A percentile compares a stretch with the other conserved stretches of the same genome.
Evolutionary conservation across 2,888 invertebrate species (phyloP).

Genomic region (Sthenelais limicola): DNA sequence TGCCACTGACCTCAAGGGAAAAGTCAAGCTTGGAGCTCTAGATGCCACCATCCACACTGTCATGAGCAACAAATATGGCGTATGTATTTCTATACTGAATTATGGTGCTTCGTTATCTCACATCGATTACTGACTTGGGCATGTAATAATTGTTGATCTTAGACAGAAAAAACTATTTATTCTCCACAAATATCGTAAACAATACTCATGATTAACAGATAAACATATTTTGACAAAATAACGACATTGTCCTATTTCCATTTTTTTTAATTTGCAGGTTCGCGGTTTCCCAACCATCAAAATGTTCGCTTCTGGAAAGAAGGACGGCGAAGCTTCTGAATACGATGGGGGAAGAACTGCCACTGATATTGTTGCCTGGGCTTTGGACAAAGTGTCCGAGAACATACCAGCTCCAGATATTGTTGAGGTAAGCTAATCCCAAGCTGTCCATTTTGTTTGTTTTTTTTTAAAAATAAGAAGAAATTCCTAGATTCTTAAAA

Average conservation of each 20-base stretch:
- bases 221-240: too few species aligned
- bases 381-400: constrained; percentile 87
- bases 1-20: constrained; percentile 94
- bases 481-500: too few species aligned
- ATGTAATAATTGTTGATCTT: too few species aligned
- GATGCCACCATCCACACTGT: constrained; percentile 93
- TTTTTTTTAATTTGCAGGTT: constrained; percentile 76
- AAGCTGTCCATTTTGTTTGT: too few species aligned
- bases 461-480: too few species aligned
- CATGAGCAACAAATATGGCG: constrained; percentile 87
- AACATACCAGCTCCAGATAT: constrained; percentile 93
- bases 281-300: constrained; percentile 98
- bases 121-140: too few species aligned
- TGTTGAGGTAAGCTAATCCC: constrained; percentile 83
- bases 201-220: too few species aligned
- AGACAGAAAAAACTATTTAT: too few species aligned
- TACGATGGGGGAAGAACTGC: constrained; percentile 95
- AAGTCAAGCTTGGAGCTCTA: constrained; percentile 92
- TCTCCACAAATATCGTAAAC: too few species aligned
- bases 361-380: constrained; percentile 92
- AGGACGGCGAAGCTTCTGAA: constrained; percentile 77
- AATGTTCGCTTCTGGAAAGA: constrained; percentile 81
- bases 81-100: constrained; percentile 59
- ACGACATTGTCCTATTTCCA: too few species aligned
- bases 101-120: too few species aligned